A percentile compares a stretch with the other conserved stretches of the same genome.
phyloP scores from a whole-genome alignment of 2,888 invertebrate genomes.

The Lasioglossum villosulum region DNA sequence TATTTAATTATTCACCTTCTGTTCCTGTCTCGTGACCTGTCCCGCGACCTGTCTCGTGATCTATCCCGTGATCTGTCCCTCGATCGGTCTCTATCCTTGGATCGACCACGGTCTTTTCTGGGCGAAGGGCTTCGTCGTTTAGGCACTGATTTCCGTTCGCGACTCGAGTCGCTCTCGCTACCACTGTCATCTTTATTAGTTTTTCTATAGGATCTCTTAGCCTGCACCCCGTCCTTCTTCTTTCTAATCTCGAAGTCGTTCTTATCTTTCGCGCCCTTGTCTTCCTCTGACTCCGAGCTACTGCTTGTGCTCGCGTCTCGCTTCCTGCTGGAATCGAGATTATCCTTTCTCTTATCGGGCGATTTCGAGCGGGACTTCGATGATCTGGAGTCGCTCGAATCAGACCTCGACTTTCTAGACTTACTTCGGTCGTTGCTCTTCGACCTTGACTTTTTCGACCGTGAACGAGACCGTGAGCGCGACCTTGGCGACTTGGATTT shows the following conservation, averaged over 20 bases:
- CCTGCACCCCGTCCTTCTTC: conserved; percentile 93
- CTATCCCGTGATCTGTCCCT: conserved; percentile 84
- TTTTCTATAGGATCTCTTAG: conserved; percentile 93
- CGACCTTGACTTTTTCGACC: conserved; percentile 81
- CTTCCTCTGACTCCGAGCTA: conserved; percentile 78
- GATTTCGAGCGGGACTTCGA: conserved; percentile 82
- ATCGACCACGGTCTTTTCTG: conserved; percentile 83
- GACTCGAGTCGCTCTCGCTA: conserved; percentile 86
- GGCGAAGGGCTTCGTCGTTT: conserved; percentile 81
- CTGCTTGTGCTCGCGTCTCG: conserved; percentile 77
- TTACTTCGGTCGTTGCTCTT: conserved; percentile 82
- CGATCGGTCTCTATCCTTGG: conserved; percentile 82
- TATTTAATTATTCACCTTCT: conserved; percentile 72
- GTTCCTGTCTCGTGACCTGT: conserved; percentile 84
- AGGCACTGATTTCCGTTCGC: conserved; percentile 85
- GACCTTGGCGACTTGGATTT: conserved; percentile 79
- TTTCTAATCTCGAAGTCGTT: conserved; percentile 90
- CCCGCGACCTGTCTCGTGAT: conserved; percentile 84
- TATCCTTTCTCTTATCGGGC: conserved; percentile 78
- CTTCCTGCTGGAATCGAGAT: conserved; percentile 70
- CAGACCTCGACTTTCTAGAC: conserved; percentile 83
- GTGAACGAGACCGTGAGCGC: conserved; percentile 78
- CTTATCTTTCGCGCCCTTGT: conserved; percentile 83
- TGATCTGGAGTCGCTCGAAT: conserved; percentile 79
- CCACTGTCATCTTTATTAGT: conserved; percentile 93